A percentile compares a stretch with the other conserved stretches of the same genome.
Conservation (phyloP, 2,113 vertebrate genomes). For the Petroica traversi region DNA sequence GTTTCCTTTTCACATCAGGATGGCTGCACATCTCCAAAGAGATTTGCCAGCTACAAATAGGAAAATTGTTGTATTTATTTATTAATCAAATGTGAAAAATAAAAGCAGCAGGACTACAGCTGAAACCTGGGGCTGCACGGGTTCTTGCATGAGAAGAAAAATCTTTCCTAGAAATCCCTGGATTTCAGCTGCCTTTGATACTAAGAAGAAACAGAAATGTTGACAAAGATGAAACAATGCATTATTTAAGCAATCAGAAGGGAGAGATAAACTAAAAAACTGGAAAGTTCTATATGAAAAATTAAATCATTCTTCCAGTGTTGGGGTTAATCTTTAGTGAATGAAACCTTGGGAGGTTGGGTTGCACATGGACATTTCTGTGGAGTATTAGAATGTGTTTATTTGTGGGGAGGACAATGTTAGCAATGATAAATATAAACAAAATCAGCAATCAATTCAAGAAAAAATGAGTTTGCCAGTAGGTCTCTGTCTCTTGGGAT, state of each 20-base stretch:
- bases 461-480: neutral
- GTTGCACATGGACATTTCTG: neutral
- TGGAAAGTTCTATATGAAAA: neutral
- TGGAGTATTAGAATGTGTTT: neutral
- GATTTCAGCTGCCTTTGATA: neutral
- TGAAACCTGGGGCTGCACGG: neutral
- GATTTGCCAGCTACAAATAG: neutral
- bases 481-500: neutral
- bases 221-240: neutral
- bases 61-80: neutral
- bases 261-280: neutral
- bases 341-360: neutral
- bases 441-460: neutral
- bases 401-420: neutral
- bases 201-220: neutral
- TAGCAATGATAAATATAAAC: neutral
- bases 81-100: slow-evolving; percentile 25
- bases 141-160: neutral
- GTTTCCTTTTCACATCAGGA: neutral
- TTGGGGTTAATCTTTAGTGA: neutral
- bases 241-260: neutral
- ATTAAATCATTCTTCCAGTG: neutral
- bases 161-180: neutral
- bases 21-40: neutral
- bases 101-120: neutral